phyloP scores from a whole-genome alignment of 2,113 vertebrate genomes.

The Pseudonaja textilis region DNA sequence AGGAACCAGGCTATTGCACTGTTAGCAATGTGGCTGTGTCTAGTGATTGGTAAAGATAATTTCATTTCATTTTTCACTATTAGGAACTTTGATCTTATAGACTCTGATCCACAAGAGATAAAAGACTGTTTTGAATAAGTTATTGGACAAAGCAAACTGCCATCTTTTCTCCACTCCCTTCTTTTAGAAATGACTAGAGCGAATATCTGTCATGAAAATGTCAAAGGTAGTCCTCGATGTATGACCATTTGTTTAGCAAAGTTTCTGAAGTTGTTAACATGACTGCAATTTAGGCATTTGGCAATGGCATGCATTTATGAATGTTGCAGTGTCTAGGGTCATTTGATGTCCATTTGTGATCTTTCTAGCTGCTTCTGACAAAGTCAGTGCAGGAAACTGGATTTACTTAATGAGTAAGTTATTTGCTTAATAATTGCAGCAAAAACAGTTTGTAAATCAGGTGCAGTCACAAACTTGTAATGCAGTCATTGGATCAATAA shows the following conservation, averaged over 20 bases:
- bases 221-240: background rate
- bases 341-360: background rate
- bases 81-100: background rate
- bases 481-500: background rate
- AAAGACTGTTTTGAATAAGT: background rate
- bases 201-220: background rate
- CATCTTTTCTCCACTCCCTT: background rate
- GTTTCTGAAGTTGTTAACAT: background rate
- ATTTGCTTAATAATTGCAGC: background rate
- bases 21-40: slow-evolving; percentile 91
- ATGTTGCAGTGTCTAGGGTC: background rate
- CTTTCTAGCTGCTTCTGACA: background rate
- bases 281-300: background rate
- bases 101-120: background rate
- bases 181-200: background rate
- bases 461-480: background rate
- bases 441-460: background rate
- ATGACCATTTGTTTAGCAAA: background rate
- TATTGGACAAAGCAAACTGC: background rate
- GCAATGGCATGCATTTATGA: background rate
- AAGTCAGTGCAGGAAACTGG: background rate
- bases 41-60: slow-evolving; percentile 82
- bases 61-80: background rate
- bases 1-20: slow-evolving; percentile 91
- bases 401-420: background rate